Conservation (phyloP, 2,113 vertebrate genomes). For the Clarias batrachus region DNA sequence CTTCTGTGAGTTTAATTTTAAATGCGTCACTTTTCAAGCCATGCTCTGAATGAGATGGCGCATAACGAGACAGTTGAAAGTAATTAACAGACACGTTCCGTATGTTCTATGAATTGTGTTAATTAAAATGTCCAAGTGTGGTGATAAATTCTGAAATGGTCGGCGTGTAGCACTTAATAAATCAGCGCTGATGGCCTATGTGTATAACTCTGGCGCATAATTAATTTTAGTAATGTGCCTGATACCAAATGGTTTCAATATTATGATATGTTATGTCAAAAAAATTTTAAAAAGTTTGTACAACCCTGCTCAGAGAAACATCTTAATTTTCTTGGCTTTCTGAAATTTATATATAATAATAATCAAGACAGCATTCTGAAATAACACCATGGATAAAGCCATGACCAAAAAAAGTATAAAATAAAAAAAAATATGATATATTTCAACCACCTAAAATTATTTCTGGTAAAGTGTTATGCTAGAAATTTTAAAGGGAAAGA, state of each 20-base stretch:
- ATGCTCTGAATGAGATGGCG: constrained; percentile 31
- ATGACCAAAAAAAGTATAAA: not conserved
- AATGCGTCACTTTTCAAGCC: constrained; percentile 36
- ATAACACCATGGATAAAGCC: not conserved
- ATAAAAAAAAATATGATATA: not conserved
- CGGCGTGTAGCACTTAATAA: not conserved
- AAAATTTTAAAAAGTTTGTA: not conserved
- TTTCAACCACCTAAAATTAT: not conserved
- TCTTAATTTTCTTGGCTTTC: not conserved
- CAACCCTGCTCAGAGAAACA: not conserved
- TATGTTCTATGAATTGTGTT: constrained; percentile 33
- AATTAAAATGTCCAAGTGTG: not conserved
- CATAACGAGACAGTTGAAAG: constrained; percentile 24
- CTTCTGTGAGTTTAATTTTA: constrained; percentile 40
- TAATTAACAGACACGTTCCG: constrained; percentile 38
- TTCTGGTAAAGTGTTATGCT: not conserved
- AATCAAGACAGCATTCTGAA: not conserved
- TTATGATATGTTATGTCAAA: not conserved
- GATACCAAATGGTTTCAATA: not conserved
- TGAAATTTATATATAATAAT: not conserved
- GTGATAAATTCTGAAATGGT: not conserved
- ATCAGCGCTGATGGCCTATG: not conserved
- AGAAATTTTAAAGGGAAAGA: not conserved
- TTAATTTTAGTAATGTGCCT: not conserved
- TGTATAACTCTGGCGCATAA: not conserved